Conservation (phyloP, 2,797 vertebrate species). For the Prunella strophiata region DNA sequence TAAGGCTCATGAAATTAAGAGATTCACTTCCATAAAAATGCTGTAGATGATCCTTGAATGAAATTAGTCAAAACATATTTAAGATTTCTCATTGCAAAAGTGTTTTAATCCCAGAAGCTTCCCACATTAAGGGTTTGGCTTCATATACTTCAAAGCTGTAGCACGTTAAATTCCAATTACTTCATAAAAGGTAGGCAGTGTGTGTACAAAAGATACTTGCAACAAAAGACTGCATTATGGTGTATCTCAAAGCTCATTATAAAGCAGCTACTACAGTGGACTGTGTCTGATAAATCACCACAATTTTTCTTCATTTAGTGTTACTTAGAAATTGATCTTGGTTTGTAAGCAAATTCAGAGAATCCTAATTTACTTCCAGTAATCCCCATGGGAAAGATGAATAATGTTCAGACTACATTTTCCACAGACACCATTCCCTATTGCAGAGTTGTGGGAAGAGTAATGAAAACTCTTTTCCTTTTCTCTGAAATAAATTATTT, state of each 20-base stretch:
- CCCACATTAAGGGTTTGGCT: conserved; percentile 20
- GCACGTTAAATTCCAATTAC: conserved; percentile 23
- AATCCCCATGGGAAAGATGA: neutral
- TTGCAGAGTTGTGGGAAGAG: neutral
- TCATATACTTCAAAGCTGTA: conserved; percentile 23
- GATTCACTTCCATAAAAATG: neutral
- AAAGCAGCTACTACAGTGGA: conserved; percentile 10
- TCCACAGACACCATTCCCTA: neutral
- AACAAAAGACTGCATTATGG: conserved; percentile 31
- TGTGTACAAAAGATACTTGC: neutral
- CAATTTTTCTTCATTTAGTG: conserved; percentile 34
- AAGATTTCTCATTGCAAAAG: conserved; percentile 2
- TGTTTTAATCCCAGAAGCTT: conserved; percentile 40
- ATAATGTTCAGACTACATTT: neutral
- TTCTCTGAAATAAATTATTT: conserved; percentile 1
- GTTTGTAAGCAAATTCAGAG: conserved; percentile 38
- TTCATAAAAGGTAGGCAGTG: conserved; percentile 38
- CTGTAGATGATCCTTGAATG: neutral
- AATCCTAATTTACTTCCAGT: neutral
- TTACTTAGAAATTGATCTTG: conserved; percentile 39
- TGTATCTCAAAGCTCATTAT: conserved; percentile 35
- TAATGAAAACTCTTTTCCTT: neutral
- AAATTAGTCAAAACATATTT: conserved; percentile 59
- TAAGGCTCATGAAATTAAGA: conserved; percentile 13
- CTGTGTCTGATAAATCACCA: neutral